Evolutionary conservation across 2,113 vertebrate genomes (phyloP).

Genomic region (Catharus fuscescens): DNA sequence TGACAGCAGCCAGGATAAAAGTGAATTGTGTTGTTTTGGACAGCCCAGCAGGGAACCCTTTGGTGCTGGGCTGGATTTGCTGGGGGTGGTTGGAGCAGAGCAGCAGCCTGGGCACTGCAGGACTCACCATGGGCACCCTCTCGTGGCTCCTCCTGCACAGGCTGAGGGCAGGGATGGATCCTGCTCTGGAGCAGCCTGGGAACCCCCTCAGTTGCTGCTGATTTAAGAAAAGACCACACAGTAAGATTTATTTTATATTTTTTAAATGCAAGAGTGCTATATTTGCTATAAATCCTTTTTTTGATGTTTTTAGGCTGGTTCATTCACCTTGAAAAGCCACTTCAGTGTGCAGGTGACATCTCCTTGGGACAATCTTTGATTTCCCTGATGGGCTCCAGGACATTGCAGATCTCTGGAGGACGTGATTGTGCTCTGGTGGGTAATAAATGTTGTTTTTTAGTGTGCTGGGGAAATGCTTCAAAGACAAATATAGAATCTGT

Average conservation of each 20-base stretch:
- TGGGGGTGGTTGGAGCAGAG: not conserved
- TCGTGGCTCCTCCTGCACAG: not conserved
- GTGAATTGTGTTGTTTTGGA: not conserved
- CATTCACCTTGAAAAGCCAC: not conserved
- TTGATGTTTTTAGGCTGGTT: constrained; percentile 22
- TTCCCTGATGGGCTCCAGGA: constrained; percentile 58
- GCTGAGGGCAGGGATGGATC: not conserved
- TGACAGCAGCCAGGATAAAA: rapidly evolving
- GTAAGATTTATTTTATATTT: not conserved
- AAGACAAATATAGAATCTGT: constrained; percentile 8
- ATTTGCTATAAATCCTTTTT: not conserved
- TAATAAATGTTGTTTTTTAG: not conserved
- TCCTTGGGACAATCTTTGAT: constrained; percentile 60
- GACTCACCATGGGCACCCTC: not conserved
- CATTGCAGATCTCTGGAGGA: constrained; percentile 29
- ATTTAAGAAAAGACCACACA: not conserved
- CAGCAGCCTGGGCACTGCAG: rapidly evolving
- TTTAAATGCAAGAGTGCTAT: not conserved
- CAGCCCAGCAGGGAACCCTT: not conserved
- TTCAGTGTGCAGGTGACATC: not conserved
- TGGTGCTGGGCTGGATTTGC: not conserved
- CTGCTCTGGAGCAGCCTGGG: not conserved
- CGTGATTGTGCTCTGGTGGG: constrained; percentile 61
- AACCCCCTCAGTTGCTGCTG: not conserved
- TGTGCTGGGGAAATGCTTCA: not conserved